These are phyloP conservation scores for Benitochromis conjunctus DNA, from an alignment of 2,113 vertebrate species.

Conservation along the genomic window DNA sequence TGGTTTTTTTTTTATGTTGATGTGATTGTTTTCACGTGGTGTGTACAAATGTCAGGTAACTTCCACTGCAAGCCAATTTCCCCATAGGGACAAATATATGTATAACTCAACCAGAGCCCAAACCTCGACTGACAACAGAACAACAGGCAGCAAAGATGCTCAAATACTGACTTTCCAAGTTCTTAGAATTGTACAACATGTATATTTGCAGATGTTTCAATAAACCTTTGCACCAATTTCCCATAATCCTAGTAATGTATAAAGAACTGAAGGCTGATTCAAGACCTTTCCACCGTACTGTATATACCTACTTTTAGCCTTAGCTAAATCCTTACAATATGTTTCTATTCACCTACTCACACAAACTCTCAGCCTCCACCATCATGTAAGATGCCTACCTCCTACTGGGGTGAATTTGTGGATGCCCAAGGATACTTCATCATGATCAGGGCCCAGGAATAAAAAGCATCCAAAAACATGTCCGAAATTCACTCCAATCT, in stretches of 20 bases:
- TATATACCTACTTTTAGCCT: background rate
- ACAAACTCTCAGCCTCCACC: background rate
- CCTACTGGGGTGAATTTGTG: background rate
- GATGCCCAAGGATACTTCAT: background rate
- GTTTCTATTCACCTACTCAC: background rate
- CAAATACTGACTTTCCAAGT: background rate
- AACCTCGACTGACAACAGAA: background rate
- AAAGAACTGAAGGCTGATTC: background rate
- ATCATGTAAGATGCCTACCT: background rate
- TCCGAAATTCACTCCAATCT: background rate
- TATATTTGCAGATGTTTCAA: background rate
- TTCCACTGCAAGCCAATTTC: background rate
- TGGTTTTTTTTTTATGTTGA: background rate
- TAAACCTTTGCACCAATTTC: background rate
- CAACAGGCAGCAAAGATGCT: background rate
- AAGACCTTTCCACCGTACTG: background rate
- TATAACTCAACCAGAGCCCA: background rate
- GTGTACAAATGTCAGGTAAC: background rate
- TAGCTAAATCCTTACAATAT: background rate
- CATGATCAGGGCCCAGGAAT: background rate
- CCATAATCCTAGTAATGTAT: background rate
- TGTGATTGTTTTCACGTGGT: background rate
- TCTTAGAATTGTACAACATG: background rate
- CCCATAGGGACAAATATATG: background rate
- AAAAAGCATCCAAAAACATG: background rate